These are phyloP conservation scores for Gymnopithys bicolor DNA, from an alignment of 2,797 vertebrate genomes.

Conservation along the genomic window DNA sequence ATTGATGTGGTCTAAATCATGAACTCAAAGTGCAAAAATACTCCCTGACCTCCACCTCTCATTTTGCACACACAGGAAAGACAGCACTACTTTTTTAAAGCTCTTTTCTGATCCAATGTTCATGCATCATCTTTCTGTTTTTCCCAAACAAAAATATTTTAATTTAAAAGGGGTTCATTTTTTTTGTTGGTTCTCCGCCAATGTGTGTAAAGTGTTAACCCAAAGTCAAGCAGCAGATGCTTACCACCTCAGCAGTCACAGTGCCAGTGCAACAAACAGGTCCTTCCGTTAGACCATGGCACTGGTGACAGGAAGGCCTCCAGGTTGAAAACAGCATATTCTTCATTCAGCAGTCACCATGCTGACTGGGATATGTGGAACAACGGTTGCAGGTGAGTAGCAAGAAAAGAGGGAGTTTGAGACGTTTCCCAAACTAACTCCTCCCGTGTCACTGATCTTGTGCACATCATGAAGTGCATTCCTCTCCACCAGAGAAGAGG, in stretches of 20 bases:
- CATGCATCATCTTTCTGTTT: not conserved
- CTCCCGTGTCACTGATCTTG: fast-evolving
- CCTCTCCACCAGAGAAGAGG: not conserved
- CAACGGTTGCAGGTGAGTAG: not conserved
- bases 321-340: not conserved
- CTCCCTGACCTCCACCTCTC: not conserved
- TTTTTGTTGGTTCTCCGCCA: not conserved
- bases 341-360: not conserved
- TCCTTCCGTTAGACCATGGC: fast-evolving
- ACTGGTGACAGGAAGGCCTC: not conserved
- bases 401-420: not conserved
- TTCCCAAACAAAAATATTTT: not conserved
- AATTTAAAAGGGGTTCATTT: not conserved
- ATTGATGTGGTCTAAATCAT: not conserved
- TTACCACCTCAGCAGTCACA: not conserved
- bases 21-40: not conserved
- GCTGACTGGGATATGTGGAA: not conserved
- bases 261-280: not conserved
- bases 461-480: fast-evolving
- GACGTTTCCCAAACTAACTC: not conserved
- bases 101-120: not conserved
- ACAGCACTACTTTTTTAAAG: not conserved
- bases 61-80: not conserved
- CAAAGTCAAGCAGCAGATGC: not conserved
- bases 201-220: not conserved